These are phyloP conservation scores for Natator depressus DNA, from an alignment of 2,113 vertebrate species.

Conservation along the genomic window DNA sequence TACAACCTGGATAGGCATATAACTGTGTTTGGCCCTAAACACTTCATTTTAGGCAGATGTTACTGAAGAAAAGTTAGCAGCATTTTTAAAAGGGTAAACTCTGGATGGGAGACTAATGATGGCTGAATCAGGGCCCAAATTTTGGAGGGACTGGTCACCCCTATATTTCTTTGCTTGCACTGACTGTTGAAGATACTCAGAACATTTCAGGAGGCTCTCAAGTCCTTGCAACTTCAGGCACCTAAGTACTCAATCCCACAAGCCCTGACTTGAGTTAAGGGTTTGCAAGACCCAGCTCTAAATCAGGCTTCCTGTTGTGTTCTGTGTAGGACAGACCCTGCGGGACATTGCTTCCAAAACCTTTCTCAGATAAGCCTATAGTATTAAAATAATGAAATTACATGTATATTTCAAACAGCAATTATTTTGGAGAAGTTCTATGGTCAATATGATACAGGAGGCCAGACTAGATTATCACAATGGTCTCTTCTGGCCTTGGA, in stretches of 20 bases:
- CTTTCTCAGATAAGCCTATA: constrained; percentile 62
- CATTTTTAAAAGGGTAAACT: background rate
- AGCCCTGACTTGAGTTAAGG: background rate
- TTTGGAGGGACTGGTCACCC: background rate
- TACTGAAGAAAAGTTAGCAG: background rate
- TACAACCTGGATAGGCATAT: background rate
- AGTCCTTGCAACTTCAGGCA: background rate
- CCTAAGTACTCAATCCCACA: background rate
- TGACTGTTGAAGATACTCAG: background rate
- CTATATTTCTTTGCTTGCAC: background rate
- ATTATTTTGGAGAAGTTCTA: background rate
- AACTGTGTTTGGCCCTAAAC: background rate
- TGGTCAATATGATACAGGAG: background rate
- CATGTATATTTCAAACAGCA: background rate
- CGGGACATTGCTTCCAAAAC: constrained; percentile 7
- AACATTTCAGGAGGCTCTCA: background rate
- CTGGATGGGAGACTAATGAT: background rate
- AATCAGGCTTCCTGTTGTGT: background rate
- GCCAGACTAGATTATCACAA: background rate
- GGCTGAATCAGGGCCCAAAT: background rate
- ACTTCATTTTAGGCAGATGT: background rate
- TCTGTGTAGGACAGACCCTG: background rate
- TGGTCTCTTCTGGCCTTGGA: background rate
- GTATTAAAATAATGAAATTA: constrained; percentile 54
- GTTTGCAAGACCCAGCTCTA: background rate